Percentiles rank a stretch among this genome's conserved stretches.
Evolutionary conservation across 2,888 invertebrate genomes (phyloP).

Genomic region (Athalia circularis): DNA sequence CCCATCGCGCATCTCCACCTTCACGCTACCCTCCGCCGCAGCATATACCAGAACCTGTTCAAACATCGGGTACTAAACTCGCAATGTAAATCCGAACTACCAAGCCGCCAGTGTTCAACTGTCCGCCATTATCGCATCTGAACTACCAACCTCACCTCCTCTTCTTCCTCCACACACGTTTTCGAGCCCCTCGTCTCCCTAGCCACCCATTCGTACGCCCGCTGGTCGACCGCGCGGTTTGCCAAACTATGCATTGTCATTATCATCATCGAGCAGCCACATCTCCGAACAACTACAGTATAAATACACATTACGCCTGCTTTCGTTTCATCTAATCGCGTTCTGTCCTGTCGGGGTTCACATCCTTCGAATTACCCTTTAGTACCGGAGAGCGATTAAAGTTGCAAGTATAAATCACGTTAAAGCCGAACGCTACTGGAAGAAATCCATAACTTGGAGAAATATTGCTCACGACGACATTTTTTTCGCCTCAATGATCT

Average conservation of each 20-base stretch:
- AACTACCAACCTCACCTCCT: constrained; percentile 5
- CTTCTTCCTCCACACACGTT: constrained; percentile 26
- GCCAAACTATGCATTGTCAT: constrained; percentile 32
- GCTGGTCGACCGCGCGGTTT: constrained; percentile 20
- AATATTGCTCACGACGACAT: not conserved
- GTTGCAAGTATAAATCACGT: no score
- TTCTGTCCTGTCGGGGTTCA: no score
- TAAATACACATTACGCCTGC: constrained; percentile 23
- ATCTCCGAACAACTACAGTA: constrained; percentile 28
- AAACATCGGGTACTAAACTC: constrained; percentile 40
- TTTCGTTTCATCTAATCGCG: no score
- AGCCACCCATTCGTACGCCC: no score
- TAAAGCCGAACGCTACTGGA: not conserved
- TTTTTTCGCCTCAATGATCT: not conserved
- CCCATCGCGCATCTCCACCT: constrained; percentile 14
- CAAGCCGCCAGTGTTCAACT: constrained; percentile 24
- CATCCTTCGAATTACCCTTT: no score
- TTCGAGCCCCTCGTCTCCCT: not conserved
- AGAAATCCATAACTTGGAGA: not conserved
- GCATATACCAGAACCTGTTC: constrained; percentile 11
- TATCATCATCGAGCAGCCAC: constrained; percentile 17
- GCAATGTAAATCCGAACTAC: constrained; percentile 30
- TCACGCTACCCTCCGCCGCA: not conserved
- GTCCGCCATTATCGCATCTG: constrained; percentile 35
- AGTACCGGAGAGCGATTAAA: no score